Evolutionary conservation across 2,113 vertebrate species (phyloP).

Genomic region (Clinocottus analis): DNA sequence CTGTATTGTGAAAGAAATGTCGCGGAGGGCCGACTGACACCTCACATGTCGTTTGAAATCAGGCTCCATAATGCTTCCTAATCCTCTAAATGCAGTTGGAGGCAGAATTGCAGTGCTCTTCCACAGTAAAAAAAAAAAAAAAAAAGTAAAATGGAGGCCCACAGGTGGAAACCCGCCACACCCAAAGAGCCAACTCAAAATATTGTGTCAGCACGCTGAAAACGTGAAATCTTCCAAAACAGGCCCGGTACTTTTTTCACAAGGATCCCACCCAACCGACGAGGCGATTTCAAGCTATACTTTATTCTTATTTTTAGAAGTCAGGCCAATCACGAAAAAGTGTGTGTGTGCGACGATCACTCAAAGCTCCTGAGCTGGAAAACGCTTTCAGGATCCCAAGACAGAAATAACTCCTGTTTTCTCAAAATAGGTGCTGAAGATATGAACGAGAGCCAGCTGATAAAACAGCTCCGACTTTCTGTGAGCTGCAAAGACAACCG

Average conservation of each 20-base stretch:
- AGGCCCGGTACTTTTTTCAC: neutral
- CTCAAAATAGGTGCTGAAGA: conserved; percentile 62
- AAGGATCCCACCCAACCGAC: conserved; percentile 30
- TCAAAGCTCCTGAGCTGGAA: conserved; percentile 38
- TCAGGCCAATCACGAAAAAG: conserved; percentile 61
- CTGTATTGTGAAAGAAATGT: conserved; percentile 42
- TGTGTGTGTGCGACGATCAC: conserved; percentile 48
- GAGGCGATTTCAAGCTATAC: conserved; percentile 26
- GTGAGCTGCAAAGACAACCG: conserved; percentile 18
- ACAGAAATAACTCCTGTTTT: conserved; percentile 56
- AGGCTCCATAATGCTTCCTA: conserved; percentile 39
- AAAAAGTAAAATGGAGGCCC: conserved; percentile 27
- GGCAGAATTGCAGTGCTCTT: conserved; percentile 57
- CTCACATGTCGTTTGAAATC: conserved; percentile 36
- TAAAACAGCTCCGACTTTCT: conserved; percentile 24
- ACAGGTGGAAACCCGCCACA: conserved; percentile 72
- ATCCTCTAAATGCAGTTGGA: conserved; percentile 56
- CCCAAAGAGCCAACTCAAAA: conserved; percentile 58
- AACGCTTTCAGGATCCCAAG: conserved; percentile 44
- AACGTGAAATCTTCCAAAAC: conserved; percentile 56
- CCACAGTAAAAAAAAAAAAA: conserved; percentile 50
- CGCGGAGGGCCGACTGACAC: conserved; percentile 25
- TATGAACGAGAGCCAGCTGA: conserved; percentile 35
- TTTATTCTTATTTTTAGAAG: conserved; percentile 64
- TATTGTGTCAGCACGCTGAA: conserved; percentile 54